These are phyloP conservation scores for Furcula furcula DNA, from an alignment of 2,888 invertebrate genomes.

Conservation along the genomic window DNA sequence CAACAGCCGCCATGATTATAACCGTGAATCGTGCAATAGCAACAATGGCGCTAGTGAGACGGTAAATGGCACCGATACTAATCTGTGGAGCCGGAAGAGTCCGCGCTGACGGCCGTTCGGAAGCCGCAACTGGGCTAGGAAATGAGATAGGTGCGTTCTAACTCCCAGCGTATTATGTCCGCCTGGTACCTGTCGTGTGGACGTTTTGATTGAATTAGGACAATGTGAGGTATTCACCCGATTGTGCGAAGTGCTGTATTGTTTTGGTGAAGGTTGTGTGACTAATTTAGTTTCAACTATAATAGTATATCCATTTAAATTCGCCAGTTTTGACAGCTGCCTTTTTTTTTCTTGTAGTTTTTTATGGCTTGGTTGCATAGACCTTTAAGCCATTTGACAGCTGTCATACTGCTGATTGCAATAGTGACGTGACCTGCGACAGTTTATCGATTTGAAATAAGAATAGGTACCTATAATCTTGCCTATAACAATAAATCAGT, in stretches of 20 bases:
- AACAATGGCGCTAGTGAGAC: slow-evolving; percentile 66
- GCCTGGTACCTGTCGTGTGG: slow-evolving; percentile 30
- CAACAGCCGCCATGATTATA: slow-evolving; percentile 21
- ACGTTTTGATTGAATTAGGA: slow-evolving; percentile 33
- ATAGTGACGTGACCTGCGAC: no score
- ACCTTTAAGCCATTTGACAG: no score
- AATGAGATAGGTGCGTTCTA: slow-evolving; percentile 77
- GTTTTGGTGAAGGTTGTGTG: slow-evolving; percentile 15
- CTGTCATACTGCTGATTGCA: no score
- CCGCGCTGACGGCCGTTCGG: slow-evolving; percentile 73
- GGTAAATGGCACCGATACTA: slow-evolving; percentile 77
- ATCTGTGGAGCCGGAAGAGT: slow-evolving; percentile 77
- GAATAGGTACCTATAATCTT: no score
- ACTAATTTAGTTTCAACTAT: slow-evolving; percentile 20
- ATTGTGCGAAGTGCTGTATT: slow-evolving; percentile 15
- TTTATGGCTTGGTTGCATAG: no score
- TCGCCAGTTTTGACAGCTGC: no score
- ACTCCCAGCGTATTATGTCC: slow-evolving; percentile 52
- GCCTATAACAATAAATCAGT: no score
- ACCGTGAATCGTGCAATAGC: slow-evolving; percentile 56
- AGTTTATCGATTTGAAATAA: no score
- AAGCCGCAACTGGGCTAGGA: slow-evolving; percentile 79
- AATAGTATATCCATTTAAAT: no score
- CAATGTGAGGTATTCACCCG: slow-evolving; percentile 15
- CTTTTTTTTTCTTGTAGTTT: no score